These are phyloP conservation scores for Carposina sasakii DNA, from an alignment of 1,140 invertebrate genomes.

Conservation along the genomic window DNA sequence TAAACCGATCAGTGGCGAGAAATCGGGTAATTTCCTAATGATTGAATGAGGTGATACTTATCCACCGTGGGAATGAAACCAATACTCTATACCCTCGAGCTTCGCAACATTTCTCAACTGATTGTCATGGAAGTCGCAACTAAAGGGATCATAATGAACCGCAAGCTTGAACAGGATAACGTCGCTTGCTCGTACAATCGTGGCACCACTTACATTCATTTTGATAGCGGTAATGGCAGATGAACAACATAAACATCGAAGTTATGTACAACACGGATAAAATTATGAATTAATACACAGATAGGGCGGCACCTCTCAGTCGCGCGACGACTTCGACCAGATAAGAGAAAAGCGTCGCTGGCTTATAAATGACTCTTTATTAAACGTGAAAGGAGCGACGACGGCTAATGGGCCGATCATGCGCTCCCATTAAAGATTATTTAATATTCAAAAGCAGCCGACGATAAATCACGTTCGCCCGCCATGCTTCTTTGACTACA, in stretches of 20 bases:
- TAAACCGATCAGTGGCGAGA: constrained; percentile 41
- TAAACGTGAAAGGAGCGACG: constrained; percentile 70
- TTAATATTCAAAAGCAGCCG: constrained; percentile 71
- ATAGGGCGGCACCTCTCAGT: constrained; percentile 69
- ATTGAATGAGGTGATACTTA: constrained; percentile 49
- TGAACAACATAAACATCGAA: too few relatives aligned
- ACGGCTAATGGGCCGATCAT: constrained; percentile 71
- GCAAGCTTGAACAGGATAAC: too few relatives aligned
- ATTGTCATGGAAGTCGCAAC: neutral
- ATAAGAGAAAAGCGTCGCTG: constrained; percentile 68
- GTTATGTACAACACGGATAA: constrained; percentile 57
- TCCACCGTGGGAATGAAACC: constrained; percentile 45
- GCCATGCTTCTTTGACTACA: constrained; percentile 62
- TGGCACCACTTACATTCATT: too few relatives aligned
- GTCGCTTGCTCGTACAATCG: too few relatives aligned
- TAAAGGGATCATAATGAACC: too few relatives aligned
- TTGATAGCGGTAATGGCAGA: too few relatives aligned
- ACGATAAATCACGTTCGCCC: constrained; percentile 67
- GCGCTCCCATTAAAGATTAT: constrained; percentile 72
- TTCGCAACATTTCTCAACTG: neutral
- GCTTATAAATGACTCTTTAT: constrained; percentile 73
- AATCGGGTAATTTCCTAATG: constrained; percentile 54
- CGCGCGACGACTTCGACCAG: constrained; percentile 65
- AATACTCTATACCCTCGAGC: constrained; percentile 13
- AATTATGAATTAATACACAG: constrained; percentile 69